Percentiles rank a stretch among this genome's conserved stretches.
Evolutionary conservation across 1,140 invertebrate species (phyloP).

Genomic region (Drosophila takahashii): DNA sequence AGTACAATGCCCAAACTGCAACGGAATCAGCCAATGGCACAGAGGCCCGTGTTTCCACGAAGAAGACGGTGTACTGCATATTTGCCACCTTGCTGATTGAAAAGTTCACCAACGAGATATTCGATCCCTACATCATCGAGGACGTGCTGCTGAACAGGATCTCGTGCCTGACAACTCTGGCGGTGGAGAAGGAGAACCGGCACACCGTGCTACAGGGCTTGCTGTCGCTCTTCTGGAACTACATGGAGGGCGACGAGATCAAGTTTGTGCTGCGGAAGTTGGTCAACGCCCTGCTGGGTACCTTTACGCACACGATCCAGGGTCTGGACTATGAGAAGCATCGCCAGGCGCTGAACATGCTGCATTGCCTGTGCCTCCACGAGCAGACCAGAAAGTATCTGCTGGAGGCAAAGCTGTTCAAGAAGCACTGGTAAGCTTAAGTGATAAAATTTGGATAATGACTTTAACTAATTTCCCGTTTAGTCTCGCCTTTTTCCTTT

Average conservation of each 20-base stretch:
- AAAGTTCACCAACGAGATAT: conserved; percentile 86
- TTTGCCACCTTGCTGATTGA: conserved; percentile 86
- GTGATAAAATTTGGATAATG: not conserved
- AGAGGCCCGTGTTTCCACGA: conserved; percentile 72
- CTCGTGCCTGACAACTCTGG: conserved; percentile 80
- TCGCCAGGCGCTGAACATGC: conserved; percentile 85
- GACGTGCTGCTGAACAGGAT: conserved; percentile 85
- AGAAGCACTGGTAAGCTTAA: conserved; percentile 84
- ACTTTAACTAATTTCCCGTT: not conserved
- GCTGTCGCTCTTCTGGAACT: conserved; percentile 88
- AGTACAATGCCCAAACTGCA: conserved; percentile 50
- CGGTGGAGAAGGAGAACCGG: conserved; percentile 54
- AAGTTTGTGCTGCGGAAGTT: conserved; percentile 87
- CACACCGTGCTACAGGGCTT: conserved; percentile 67
- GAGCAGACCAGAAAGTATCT: conserved; percentile 72
- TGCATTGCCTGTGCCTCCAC: conserved; percentile 86
- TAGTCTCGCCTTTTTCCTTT: conserved; percentile 79
- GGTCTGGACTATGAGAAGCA: conserved; percentile 87
- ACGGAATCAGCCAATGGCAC: not conserved
- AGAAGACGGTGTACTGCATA: conserved; percentile 85
- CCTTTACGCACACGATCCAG: conserved; percentile 87
- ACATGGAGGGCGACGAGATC: conserved; percentile 88
- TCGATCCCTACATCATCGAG: conserved; percentile 86
- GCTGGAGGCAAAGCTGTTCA: conserved; percentile 80
- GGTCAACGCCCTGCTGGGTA: conserved; percentile 86